Conservation (phyloP, 2,113 vertebrate species). For the Muntiacus reevesi region DNA sequence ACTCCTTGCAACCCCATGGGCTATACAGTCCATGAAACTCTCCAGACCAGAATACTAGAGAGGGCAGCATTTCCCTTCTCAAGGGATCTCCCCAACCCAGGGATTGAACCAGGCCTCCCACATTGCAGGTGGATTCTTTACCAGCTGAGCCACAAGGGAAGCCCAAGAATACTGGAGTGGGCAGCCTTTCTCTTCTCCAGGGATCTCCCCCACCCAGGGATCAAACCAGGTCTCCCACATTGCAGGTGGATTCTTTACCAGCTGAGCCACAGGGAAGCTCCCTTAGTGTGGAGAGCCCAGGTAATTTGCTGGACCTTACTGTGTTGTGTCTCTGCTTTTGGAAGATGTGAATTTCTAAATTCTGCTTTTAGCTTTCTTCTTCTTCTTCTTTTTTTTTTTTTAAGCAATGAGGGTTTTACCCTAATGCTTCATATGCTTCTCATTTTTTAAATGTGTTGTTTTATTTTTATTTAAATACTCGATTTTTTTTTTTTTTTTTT, state of each 20-base stretch:
- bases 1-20: background rate
- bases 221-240: background rate
- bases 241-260: background rate
- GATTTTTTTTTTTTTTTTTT: background rate
- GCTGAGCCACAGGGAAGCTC: background rate
- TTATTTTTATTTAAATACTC: background rate
- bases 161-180: too few relatives aligned
- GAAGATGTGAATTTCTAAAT: background rate
- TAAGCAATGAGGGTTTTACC: background rate
- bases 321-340: background rate
- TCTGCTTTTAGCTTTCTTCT: background rate
- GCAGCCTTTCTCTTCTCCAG: background rate
- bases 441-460: background rate
- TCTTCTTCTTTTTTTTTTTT: background rate
- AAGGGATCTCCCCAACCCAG: too few relatives aligned
- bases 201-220: background rate
- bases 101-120: too few relatives aligned
- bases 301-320: background rate
- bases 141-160: too few relatives aligned
- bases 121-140: too few relatives aligned
- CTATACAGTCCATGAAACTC: background rate
- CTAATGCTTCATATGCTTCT: background rate
- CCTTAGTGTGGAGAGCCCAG: background rate
- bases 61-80: too few relatives aligned
- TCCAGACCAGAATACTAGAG: background rate